A percentile compares a stretch with the other conserved stretches of the same genome.
Conservation (phyloP, 1,140 invertebrate species). For the Psilanteris sp. region DNA sequence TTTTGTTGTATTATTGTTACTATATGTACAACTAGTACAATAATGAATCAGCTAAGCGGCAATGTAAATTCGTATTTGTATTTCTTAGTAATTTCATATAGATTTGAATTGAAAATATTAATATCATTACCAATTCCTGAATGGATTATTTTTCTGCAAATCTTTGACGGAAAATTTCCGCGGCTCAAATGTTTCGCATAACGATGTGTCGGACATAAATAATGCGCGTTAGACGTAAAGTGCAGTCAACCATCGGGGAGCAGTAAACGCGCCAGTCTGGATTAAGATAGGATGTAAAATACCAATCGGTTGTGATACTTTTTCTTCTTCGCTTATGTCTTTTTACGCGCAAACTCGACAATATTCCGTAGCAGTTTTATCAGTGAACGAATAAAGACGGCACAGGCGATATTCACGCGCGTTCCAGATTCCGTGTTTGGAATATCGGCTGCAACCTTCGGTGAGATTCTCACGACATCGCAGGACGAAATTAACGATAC, state of each 20-base stretch:
- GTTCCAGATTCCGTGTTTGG: slow-evolving; percentile 57
- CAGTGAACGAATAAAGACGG: slow-evolving; percentile 46
- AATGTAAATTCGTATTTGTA: too few species aligned
- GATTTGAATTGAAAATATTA: too few species aligned
- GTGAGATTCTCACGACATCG: slow-evolving; percentile 36
- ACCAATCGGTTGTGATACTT: slow-evolving; percentile 35
- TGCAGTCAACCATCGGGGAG: slow-evolving; percentile 9
- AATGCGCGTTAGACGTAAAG: slow-evolving; percentile 14
- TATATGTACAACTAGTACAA: too few species aligned
- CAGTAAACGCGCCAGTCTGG: slow-evolving; percentile 16
- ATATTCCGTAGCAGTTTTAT: slow-evolving; percentile 47
- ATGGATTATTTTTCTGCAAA: slow-evolving; percentile 1
- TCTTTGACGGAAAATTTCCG: slow-evolving; percentile 4
- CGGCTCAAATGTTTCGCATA: neutral
- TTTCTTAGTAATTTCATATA: too few species aligned
- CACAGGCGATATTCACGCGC: slow-evolving; percentile 36
- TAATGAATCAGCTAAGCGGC: too few species aligned
- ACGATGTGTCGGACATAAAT: slow-evolving; percentile 1
- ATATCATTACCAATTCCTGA: too few species aligned
- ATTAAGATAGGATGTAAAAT: slow-evolving; percentile 45
- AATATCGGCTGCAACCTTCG: slow-evolving; percentile 50
- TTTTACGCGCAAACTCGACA: slow-evolving; percentile 33
- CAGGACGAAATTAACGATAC: slow-evolving; percentile 45
- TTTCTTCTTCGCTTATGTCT: slow-evolving; percentile 39
- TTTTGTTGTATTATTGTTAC: too few species aligned